These are phyloP conservation scores for Australoheros scitulus DNA, from an alignment of 2,113 vertebrate genomes.

Conservation along the genomic window DNA sequence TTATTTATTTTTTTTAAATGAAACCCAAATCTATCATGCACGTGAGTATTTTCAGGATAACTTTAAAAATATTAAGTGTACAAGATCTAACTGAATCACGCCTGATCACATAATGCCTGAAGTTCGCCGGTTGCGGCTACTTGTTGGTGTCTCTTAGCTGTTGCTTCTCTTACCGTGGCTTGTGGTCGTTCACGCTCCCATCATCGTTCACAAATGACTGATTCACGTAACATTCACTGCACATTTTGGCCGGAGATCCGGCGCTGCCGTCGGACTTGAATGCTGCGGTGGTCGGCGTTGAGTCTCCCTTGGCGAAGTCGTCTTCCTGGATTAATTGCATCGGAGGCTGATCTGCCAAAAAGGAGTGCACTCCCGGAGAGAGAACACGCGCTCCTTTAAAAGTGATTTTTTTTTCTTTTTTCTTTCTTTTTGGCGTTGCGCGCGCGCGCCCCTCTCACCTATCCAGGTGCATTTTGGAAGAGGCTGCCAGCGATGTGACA, in stretches of 20 bases:
- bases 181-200: conserved; percentile 71
- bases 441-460: conserved; percentile 44
- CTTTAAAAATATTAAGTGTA: background rate
- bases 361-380: conserved; percentile 39
- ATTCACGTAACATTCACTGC: conserved; percentile 82
- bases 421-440: background rate
- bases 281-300: conserved; percentile 65
- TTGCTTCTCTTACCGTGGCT: conserved; percentile 61
- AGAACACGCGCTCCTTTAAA: conserved; percentile 10
- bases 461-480: conserved; percentile 52
- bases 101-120: background rate
- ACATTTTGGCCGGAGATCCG: conserved; percentile 59
- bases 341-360: conserved; percentile 52
- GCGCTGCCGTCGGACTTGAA: conserved; percentile 61
- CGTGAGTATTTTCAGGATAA: background rate
- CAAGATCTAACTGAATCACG: background rate
- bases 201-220: conserved; percentile 84
- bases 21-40: background rate
- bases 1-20: background rate
- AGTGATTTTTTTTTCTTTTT: background rate
- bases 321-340: conserved; percentile 81
- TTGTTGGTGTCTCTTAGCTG: background rate
- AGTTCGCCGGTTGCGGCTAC: conserved; percentile 6
- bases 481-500: conserved; percentile 22
- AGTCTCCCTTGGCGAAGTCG: conserved; percentile 74